phyloP scores from a whole-genome alignment of 2,113 vertebrate species.

The Paradoxurus hermaphroditus region DNA sequence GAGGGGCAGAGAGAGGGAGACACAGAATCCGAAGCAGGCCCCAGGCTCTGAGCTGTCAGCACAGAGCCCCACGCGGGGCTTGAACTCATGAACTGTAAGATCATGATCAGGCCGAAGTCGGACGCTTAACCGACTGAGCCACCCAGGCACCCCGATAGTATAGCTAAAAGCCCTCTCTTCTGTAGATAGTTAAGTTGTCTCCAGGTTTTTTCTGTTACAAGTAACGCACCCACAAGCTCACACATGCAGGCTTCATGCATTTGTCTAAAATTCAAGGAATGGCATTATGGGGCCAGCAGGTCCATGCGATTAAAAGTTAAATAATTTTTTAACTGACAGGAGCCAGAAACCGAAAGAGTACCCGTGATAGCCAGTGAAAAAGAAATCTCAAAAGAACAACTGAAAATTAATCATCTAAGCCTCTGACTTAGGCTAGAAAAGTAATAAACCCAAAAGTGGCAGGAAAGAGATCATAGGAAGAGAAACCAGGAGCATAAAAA shows the following conservation, averaged over 20 bases:
- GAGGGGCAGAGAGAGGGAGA: no score
- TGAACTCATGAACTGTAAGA: accelerated
- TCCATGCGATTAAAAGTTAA: not conserved
- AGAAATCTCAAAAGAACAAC: not conserved
- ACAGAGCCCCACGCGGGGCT: no score
- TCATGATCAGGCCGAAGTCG: no score
- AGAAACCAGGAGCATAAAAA: not conserved
- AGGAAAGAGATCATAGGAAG: not conserved
- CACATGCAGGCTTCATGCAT: not conserved
- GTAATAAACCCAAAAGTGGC: not conserved
- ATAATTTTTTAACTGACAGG: not conserved
- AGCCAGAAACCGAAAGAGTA: not conserved
- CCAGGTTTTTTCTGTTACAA: not conserved
- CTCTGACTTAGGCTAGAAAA: not conserved
- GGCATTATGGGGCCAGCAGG: not conserved
- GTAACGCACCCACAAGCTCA: accelerated
- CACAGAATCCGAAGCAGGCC: no score
- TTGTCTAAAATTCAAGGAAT: not conserved
- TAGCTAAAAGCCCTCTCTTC: not conserved
- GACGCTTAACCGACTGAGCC: no score
- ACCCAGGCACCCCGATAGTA: no score
- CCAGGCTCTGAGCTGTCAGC: no score
- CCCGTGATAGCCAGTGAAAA: not conserved
- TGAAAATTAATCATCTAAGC: not conserved
- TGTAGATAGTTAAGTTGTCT: not conserved